Evolutionary conservation across 2,797 vertebrate species (phyloP).

Genomic region (Alexandromys oeconomus): DNA sequence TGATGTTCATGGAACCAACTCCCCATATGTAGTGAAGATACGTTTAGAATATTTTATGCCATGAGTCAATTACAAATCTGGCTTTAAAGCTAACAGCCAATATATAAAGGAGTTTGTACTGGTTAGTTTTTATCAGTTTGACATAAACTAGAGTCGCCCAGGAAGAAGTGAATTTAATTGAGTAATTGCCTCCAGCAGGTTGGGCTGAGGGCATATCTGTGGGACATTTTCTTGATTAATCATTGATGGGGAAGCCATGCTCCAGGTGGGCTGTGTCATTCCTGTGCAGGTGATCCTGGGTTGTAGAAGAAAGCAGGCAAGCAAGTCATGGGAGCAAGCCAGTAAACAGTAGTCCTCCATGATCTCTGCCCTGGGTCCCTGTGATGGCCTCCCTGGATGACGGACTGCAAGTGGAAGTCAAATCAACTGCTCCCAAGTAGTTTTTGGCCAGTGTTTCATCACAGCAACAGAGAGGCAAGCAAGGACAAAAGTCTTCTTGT

Average conservation of each 20-base stretch:
- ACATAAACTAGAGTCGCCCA: not conserved
- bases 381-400: not conserved
- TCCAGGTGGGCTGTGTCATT: not conserved
- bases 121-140: not conserved
- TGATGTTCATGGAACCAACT: not conserved
- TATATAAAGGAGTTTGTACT: not conserved
- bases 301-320: not conserved
- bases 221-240: not conserved
- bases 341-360: not conserved
- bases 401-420: not conserved
- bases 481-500: not conserved
- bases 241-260: not conserved
- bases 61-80: constrained; percentile 25
- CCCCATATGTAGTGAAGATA: not conserved
- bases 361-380: not conserved
- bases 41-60: not conserved
- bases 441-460: not conserved
- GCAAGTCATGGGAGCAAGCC: not conserved
- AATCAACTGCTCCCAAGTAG: not conserved
- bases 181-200: not conserved
- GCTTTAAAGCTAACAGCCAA: constrained; percentile 5
- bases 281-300: not conserved
- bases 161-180: not conserved
- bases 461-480: not conserved
- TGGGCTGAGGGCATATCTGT: not conserved